Evolutionary conservation across 2,113 vertebrate species (phyloP), one percentile per base, ranked within the genome.

Genomic region (Scophthalmus maximus): DNA sequence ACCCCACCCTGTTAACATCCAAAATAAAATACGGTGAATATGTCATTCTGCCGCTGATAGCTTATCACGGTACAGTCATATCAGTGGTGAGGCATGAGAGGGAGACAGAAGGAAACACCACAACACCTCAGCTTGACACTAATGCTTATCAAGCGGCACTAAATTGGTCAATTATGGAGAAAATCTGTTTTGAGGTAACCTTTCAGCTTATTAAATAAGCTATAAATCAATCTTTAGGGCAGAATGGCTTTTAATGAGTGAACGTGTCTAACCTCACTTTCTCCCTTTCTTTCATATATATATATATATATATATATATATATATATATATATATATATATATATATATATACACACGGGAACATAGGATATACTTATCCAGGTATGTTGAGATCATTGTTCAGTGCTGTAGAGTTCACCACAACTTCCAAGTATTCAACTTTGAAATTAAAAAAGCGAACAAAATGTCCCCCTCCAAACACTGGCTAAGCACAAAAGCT

Each of bases 191-290:
- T 80, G 72, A 91, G 82, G 85, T 91, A 89, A 90, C 88, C 86
- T 92, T 93, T 87, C 78, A 88, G 74, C 76, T 89, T 79, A 87
- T 89, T 91, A 91, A 89, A 87, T 88, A 90, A 84, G 78, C 71
- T 87, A 85, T 87, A 83, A 89, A 92, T 92, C 86, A 91, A 89
- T 87, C 83, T 85, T 85, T 77, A 85, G 83, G 78, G 78, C 72
- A 68, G 81, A 87, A 73, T 82, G 64, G 69, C 59, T 83, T 78
- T 84, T 89, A 87, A 89, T 85, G 82, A 88, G 51, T 65, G 56
- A 81, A 84, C 46, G 44, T 71, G 74, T 78, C 55, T 76, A 73
- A 78, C 64, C 40, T 36, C 60, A 59, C 47, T 67, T 74, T 80
- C 80, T 29, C 36, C 51, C 51, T 76, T 70, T 67, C 60, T 32